These are phyloP conservation scores for Agrotis puta DNA, from an alignment of 2,888 invertebrate species.

Conservation along the genomic window DNA sequence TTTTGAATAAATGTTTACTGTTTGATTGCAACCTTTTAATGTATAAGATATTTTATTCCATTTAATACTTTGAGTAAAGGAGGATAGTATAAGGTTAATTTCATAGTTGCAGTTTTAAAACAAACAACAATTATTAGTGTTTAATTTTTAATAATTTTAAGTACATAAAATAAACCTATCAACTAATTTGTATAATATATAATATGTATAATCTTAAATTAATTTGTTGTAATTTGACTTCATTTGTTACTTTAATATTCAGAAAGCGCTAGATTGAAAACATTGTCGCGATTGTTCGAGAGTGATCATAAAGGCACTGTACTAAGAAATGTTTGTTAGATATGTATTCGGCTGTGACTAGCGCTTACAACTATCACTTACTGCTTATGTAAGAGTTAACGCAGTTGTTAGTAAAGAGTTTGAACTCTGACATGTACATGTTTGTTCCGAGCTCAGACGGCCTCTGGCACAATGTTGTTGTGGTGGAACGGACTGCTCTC, in stretches of 20 bases:
- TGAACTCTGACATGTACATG: slow-evolving; percentile 71
- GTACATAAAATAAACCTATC: slow-evolving; percentile 91
- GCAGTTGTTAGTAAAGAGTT: slow-evolving; percentile 84
- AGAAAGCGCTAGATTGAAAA: slow-evolving; percentile 87
- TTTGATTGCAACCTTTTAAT: slow-evolving; percentile 10
- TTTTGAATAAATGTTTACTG: slow-evolving; percentile 42
- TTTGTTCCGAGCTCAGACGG: slow-evolving; percentile 87
- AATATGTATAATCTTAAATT: slow-evolving; percentile 91
- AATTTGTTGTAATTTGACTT: slow-evolving; percentile 91
- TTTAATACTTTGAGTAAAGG: background rate
- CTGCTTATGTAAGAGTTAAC: slow-evolving; percentile 86
- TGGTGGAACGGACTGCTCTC: slow-evolving; percentile 92
- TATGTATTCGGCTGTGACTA: slow-evolving; percentile 86
- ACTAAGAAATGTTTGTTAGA: slow-evolving; percentile 76
- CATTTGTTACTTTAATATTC: slow-evolving; percentile 86
- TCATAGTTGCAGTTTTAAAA: slow-evolving; percentile 34
- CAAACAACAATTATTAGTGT: slow-evolving; percentile 77
- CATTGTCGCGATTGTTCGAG: slow-evolving; percentile 84
- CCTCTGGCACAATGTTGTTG: slow-evolving; percentile 92
- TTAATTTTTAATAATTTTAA: slow-evolving; percentile 91
- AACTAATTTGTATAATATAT: slow-evolving; percentile 91
- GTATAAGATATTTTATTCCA: background rate
- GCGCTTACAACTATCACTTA: slow-evolving; percentile 89
- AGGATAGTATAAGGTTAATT: background rate
- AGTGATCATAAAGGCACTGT: slow-evolving; percentile 85